Evolutionary conservation across 2,797 vertebrate genomes (phyloP).

Genomic region (Stomatorhinus walkeri): DNA sequence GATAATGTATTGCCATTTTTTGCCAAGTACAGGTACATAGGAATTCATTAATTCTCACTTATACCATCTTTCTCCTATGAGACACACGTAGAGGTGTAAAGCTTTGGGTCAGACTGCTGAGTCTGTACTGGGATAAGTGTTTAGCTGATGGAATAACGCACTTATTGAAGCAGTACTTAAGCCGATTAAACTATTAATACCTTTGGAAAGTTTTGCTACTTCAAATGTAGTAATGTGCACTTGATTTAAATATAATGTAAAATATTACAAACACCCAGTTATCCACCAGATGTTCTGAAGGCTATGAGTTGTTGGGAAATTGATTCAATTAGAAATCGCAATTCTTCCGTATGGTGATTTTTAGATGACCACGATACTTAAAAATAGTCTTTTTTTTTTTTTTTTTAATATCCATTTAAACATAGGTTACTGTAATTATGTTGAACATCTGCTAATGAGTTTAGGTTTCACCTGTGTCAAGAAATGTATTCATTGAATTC

Average conservation of each 20-base stretch:
- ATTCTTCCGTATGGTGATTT: not conserved
- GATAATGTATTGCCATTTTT: not conserved
- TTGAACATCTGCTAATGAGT: not conserved
- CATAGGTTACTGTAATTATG: not conserved
- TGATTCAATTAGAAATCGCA: not conserved
- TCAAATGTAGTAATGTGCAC: not conserved
- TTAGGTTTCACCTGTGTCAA: not conserved
- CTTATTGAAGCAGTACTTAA: not conserved
- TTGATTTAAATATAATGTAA: not conserved
- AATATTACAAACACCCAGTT: not conserved
- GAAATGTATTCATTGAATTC: not conserved
- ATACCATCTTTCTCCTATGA: not conserved
- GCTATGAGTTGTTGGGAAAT: not conserved
- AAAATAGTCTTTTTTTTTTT: not conserved
- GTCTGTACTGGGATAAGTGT: not conserved
- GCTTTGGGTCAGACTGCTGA: not conserved
- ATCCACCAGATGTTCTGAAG: not conserved
- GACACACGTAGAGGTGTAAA: not conserved
- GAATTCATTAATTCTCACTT: not conserved
- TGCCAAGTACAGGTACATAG: not conserved
- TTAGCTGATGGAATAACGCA: not conserved
- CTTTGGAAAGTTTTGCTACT: not conserved
- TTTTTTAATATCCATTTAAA: not conserved
- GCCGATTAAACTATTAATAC: not conserved
- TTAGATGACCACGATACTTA: not conserved